phyloP scores from a whole-genome alignment of 2,113 vertebrate genomes.

The Calyptomena viridis region DNA sequence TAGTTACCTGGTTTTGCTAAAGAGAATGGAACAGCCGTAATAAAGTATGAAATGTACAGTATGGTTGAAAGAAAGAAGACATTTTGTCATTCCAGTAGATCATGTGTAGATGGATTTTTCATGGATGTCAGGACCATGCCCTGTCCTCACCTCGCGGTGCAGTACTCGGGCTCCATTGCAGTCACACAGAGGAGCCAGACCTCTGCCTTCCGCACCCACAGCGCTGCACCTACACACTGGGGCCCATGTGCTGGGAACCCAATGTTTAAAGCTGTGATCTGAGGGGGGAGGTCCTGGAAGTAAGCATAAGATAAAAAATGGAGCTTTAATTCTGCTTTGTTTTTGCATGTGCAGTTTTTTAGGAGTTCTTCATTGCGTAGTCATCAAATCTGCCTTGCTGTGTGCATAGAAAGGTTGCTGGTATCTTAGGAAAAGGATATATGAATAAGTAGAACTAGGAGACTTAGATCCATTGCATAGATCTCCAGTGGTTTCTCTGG shows the following conservation, averaged over 20 bases:
- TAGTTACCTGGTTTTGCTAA: not conserved
- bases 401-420: not conserved
- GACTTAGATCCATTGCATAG: not conserved
- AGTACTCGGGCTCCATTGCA: fast-evolving
- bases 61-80: not conserved
- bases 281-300: not conserved
- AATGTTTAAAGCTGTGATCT: not conserved
- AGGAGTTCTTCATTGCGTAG: not conserved
- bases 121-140: not conserved
- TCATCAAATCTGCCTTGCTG: not conserved
- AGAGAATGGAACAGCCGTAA: not conserved
- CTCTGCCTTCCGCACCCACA: not conserved
- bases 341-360: not conserved
- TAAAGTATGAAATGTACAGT: not conserved
- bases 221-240: not conserved
- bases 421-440: not conserved
- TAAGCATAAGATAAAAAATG: not conserved
- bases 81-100: not conserved
- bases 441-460: not conserved
- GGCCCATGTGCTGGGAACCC: not conserved
- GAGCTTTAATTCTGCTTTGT: not conserved
- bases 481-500: not conserved
- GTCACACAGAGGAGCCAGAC: not conserved
- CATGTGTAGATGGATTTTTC: not conserved
- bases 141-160: fast-evolving